phyloP scores from a whole-genome alignment of 2,113 vertebrate species.

The Leuciscus idus region DNA sequence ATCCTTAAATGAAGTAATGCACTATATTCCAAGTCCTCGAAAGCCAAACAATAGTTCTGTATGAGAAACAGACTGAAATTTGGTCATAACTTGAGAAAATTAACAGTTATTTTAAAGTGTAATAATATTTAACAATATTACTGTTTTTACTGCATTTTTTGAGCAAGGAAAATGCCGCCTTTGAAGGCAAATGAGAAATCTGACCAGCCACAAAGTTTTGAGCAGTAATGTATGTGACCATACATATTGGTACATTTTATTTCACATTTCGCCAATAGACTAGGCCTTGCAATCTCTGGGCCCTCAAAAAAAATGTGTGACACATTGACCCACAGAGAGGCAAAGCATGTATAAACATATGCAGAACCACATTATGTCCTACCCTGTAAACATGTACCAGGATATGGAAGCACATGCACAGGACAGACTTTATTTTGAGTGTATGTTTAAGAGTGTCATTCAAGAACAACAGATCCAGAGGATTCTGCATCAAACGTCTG shows the following conservation, averaged over 20 bases:
- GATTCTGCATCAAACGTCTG: constrained; percentile 40
- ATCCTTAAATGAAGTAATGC: no score
- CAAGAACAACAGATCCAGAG: constrained; percentile 42
- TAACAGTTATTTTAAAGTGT: no score
- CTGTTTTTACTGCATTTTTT: neutral
- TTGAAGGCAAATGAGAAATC: neutral
- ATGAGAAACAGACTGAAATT: neutral
- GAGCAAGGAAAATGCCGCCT: neutral
- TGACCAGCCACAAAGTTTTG: no score
- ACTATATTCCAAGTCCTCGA: no score
- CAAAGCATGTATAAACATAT: neutral
- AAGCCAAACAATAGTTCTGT: neutral
- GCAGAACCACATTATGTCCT: neutral
- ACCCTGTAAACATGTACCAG: neutral
- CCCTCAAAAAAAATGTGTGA: neutral
- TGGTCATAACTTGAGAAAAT: neutral
- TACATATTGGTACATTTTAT: neutral
- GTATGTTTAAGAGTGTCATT: constrained; percentile 36
- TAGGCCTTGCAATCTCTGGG: neutral
- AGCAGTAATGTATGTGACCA: neutral
- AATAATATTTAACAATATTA: neutral
- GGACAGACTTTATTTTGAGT: neutral
- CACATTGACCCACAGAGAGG: neutral
- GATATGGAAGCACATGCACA: neutral
- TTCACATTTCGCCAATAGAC: neutral